Evolutionary conservation across 2,113 vertebrate species (phyloP).

Genomic region (Addax nasomaculatus): DNA sequence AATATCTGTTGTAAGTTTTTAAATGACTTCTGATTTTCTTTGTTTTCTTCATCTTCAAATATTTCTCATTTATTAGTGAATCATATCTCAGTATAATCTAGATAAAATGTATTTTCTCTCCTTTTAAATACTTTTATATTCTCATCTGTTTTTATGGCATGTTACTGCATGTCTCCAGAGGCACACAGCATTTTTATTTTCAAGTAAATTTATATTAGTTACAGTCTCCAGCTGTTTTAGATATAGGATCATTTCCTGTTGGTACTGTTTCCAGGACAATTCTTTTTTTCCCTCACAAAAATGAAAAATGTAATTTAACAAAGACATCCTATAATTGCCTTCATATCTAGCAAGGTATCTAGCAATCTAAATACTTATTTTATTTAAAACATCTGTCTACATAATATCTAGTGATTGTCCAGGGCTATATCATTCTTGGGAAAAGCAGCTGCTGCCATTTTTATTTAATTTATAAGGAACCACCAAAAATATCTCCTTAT

Average conservation of each 20-base stretch:
- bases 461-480: constrained; percentile 81
- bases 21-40: constrained; percentile 51
- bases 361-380: constrained; percentile 84
- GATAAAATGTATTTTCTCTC: constrained; percentile 65
- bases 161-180: constrained; percentile 83
- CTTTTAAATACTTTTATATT: constrained; percentile 79
- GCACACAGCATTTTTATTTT: constrained; percentile 85
- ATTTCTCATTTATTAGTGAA: constrained; percentile 51
- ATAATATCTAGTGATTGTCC: constrained; percentile 80
- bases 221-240: constrained; percentile 87
- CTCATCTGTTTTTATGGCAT: constrained; percentile 80
- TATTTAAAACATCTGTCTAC: constrained; percentile 87
- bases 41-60: constrained; percentile 38
- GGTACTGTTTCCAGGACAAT: constrained; percentile 81
- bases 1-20: constrained; percentile 13
- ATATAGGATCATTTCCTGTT: constrained; percentile 87
- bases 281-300: constrained; percentile 77
- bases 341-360: constrained; percentile 86
- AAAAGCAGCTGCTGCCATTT: constrained; percentile 81
- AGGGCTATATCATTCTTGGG: constrained; percentile 75
- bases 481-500: constrained; percentile 76
- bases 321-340: constrained; percentile 84
- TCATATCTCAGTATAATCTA: constrained; percentile 65
- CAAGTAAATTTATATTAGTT: constrained; percentile 87
- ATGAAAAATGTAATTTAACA: constrained; percentile 86